Evolutionary conservation across 2,888 invertebrate species (phyloP), one percentile per base, ranked within the genome.

Genomic region (Agapostemon virescens): DNA sequence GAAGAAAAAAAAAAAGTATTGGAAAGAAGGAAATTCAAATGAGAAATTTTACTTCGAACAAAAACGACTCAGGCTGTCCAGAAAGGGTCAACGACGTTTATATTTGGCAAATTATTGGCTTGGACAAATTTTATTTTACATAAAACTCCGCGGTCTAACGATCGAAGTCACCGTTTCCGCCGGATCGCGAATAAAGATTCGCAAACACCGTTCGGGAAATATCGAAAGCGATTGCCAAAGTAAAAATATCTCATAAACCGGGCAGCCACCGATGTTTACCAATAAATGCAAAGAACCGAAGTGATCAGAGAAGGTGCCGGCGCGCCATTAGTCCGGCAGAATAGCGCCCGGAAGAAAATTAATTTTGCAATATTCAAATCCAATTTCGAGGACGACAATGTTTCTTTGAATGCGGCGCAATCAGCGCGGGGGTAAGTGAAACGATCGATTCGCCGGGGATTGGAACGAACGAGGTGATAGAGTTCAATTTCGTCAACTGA

Each of bases 401-500:
- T 72, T 72, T 69, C 23, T 26, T 58, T 40, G 82, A 49, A 61
- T 20, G 40, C 5, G 30, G 38, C 30, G 63, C 45, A 71, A 68
- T 67, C 66, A 69, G 63, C 63, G 64, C 58, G 33, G 73, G 36
- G 68, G 69, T 70, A 82, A 83, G 63, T 69, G 81, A 69, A 69
- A 78, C 78, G 82, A 69, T 78, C 72, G 75, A 77, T 73, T 69
- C 66, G 52, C 38, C 63, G 61, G 58, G 69, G 45, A 64, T 68
- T 45, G 73, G 70, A 40, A 13, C 20, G 70, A 45, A 49, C 69
- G 45, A 63, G 63, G 68, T 63, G 77, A 77, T 77, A 77, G 68
- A 66, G 83, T 83, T 83, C 75, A 73, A 79, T 83, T 83, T 74
- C 70, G 83, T 83, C 79, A 83, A 77, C 74, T 38, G 74, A 68